Conservation (phyloP, 2,113 vertebrate genomes). For the Heteronetta atricapilla region DNA sequence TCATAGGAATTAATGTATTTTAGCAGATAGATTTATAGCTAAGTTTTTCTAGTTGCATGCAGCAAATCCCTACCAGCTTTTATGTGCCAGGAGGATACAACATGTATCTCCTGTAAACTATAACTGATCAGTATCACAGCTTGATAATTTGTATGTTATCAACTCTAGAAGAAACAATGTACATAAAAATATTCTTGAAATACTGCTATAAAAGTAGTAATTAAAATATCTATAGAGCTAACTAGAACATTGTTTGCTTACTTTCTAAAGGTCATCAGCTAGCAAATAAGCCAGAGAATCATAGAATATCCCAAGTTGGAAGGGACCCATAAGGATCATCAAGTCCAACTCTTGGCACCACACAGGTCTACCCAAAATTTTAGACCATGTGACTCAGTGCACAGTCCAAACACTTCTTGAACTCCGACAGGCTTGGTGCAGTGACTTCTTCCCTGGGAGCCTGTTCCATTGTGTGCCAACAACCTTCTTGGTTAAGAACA, state of each 20-base stretch:
- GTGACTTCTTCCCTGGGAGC: too few relatives aligned
- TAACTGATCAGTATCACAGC: not conserved
- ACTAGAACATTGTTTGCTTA: not conserved
- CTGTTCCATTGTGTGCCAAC: too few relatives aligned
- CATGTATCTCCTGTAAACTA: not conserved
- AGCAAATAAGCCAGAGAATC: too few relatives aligned
- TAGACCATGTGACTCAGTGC: too few relatives aligned
- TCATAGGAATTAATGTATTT: not conserved
- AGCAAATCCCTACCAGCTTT: not conserved
- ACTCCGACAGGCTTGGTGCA: too few relatives aligned
- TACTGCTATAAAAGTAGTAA: not conserved
- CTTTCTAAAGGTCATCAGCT: not conserved
- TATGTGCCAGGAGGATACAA: not conserved
- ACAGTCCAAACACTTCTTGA: too few relatives aligned
- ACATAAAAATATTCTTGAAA: not conserved
- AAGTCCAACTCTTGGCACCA: too few relatives aligned
- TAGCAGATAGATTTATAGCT: not conserved
- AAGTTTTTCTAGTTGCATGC: not conserved
- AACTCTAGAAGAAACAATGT: not conserved
- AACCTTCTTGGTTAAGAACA: too few relatives aligned
- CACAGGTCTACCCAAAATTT: too few relatives aligned
- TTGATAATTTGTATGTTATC: not conserved
- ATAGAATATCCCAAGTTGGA: too few relatives aligned
- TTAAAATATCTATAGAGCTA: not conserved
- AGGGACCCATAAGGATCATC: too few relatives aligned